phyloP scores from a whole-genome alignment of 2,888 invertebrate species.

The Andrena hattorfiana region DNA sequence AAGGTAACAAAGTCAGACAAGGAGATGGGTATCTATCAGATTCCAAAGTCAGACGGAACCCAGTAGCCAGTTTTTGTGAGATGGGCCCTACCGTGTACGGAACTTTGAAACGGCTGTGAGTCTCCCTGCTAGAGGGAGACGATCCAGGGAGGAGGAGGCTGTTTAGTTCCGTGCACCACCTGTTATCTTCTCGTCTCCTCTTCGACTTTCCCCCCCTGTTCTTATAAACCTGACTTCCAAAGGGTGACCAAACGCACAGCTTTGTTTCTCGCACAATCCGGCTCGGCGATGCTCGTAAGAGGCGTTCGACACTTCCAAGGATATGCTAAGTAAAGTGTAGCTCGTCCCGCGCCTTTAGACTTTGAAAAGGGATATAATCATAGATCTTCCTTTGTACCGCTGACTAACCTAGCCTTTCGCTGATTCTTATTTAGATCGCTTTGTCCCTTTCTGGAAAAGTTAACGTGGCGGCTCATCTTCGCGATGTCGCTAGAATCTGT shows the following conservation, averaged over 20 bases:
- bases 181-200: slow-evolving; percentile 78
- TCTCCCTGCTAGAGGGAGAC: slow-evolving; percentile 52
- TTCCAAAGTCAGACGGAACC: slow-evolving; percentile 72
- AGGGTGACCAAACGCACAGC: slow-evolving; percentile 68
- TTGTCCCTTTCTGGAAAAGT: no score
- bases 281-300: slow-evolving; percentile 16
- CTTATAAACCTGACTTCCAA: slow-evolving; percentile 43
- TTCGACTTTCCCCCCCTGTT: slow-evolving; percentile 53
- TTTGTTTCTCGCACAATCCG: slow-evolving; percentile 53
- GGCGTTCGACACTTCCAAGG: neutral
- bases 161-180: slow-evolving; percentile 83
- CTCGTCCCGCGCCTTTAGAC: no score
- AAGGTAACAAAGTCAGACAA: slow-evolving; percentile 42
- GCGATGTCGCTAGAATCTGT: no score
- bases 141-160: slow-evolving; percentile 74
- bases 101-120: slow-evolving; percentile 47
- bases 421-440: no score
- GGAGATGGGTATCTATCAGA: slow-evolving; percentile 56
- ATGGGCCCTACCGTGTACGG: slow-evolving; percentile 62
- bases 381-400: no score
- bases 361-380: no score
- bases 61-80: slow-evolving; percentile 79
- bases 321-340: no score
- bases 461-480: no score
- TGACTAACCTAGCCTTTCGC: no score